A percentile compares a stretch with the other conserved stretches of the same genome.
Evolutionary conservation across 1,140 invertebrate species (phyloP).

Genomic region (Tyrophagus putrescentiae): DNA sequence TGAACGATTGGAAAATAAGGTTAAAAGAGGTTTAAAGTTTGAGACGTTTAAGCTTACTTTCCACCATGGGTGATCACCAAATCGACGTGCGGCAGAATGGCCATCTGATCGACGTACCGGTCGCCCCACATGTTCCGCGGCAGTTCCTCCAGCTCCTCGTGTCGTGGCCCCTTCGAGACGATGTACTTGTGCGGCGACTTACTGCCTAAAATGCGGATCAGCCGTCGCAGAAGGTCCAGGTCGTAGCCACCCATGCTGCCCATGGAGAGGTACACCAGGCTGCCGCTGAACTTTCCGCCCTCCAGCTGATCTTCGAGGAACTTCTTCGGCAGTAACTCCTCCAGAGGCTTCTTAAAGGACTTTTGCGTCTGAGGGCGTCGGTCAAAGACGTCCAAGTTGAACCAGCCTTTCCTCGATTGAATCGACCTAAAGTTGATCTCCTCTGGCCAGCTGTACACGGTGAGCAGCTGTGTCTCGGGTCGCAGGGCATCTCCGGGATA

Average conservation of each 20-base stretch:
- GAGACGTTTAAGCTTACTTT: too few relatives aligned
- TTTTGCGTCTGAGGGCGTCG: too few relatives aligned
- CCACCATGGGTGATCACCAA: background rate
- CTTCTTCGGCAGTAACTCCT: background rate
- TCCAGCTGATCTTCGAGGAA: background rate
- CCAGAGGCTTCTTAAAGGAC: too few relatives aligned
- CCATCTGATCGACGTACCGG: slow-evolving; percentile 9
- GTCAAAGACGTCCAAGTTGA: too few relatives aligned
- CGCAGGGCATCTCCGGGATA: too few relatives aligned
- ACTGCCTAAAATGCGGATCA: background rate
- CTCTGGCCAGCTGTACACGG: too few relatives aligned
- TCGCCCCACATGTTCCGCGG: slow-evolving; percentile 23
- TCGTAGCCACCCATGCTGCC: background rate
- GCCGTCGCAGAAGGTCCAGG: background rate
- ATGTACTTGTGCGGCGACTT: slow-evolving; percentile 15
- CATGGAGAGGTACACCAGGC: background rate
- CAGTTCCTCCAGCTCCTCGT: slow-evolving; percentile 3
- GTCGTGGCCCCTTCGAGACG: slow-evolving; percentile 17
- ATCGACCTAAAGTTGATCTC: too few relatives aligned
- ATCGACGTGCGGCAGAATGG: background rate
- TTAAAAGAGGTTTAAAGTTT: too few relatives aligned
- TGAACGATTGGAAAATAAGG: too few relatives aligned
- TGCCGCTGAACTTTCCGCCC: background rate
- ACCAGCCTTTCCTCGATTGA: too few relatives aligned
- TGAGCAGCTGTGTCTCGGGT: too few relatives aligned